Evolutionary conservation across 2,113 vertebrate species (phyloP), one percentile per base, ranked within the genome.

Genomic region (Pogona vitticeps): DNA sequence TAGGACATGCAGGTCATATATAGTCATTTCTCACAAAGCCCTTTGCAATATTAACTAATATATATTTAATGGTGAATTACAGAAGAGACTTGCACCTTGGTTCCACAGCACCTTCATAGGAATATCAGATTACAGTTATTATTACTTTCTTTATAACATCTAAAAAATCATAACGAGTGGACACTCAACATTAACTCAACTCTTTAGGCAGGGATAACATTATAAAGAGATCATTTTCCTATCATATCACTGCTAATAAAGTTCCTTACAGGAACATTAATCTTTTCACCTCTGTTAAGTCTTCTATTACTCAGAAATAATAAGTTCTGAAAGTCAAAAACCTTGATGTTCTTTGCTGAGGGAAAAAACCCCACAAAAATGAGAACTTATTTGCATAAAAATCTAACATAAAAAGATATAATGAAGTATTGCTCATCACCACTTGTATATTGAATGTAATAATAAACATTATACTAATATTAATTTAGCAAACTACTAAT

Each of bases 241-340:
- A 71, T 6, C 1, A 0, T 65, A 63, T 23, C 83, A 87, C 58
- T 82, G 83, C 84, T 80, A 88, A 86, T 80, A 80, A 63, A 72
- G 73, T 23, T 84, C 31, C 70, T 73, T 59, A 14, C 31, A 42
- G 5, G 14, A 88, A 68, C n/a, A 86, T 81, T 88, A 77, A 6
- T 83, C 58, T 91, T 78, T 90, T 87, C 80, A 83, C 73, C 20
- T 87, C 70, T 76, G 2, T 78, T 90, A 76, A 85, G 85, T 86
- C 38, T 79, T 89, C 70, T 10, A 87, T 70, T 9, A 6, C 1
- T 20, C 31, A 81, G 78, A 81, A 31, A 38, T 65, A 82, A 10
- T 75, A 86, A 82, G 2, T 88, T 1, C 5, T 65, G 70, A n/a
- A 91, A 85, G 28, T 76, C 73, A 79, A 83, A 90, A 26, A 82